Evolutionary conservation across 2,113 vertebrate species (phyloP), one percentile per base, ranked within the genome.

Genomic region (Benitochromis conjunctus): DNA sequence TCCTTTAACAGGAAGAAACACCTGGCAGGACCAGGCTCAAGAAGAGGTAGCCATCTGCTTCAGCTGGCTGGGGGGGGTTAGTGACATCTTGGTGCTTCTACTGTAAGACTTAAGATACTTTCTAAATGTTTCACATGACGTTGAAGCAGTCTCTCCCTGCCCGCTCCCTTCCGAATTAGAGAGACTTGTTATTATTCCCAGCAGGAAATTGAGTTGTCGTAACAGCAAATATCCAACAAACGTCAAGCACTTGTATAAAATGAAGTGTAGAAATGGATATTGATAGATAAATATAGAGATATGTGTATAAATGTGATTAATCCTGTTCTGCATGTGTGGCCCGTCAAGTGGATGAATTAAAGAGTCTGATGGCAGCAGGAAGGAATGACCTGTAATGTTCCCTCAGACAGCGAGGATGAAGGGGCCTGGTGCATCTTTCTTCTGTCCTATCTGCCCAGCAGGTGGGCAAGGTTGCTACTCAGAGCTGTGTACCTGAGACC

Each of bases 291-390:
- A 34, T 34, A 34, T 34, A 34, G 4, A 38, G 19, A 21, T 1
- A 21, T 38, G 19, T 34, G 34, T 38, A 38, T 64, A 0, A 64
- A 64, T n/a, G n/a, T 0, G 10, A 38, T 64, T 38, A 8, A 64
- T 64, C 60, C 60, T 21, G 10, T n/a, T 38, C 0, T 38, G 0
- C 7, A 19, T 64, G 10, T 0, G 60, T 64, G 31, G 34, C 2
- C 60, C 60, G n/a, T n/a, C 34, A 64, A 38, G 19, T 64, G 34
- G 60, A 64, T 38, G 60, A 34, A 64, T 64, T 38, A 38, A 64
- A 3, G 60, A 64, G 60, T 66, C 34, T 21, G 60, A 38, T 38
- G 13, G 60, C 0, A 0, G 6, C 38, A 3, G 60, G 34, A 66
- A 64, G 34, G 60, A 66, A 38, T 13, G 60, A n/a, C 60, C 38